Percentiles rank a stretch among this genome's conserved stretches.
Conservation (phyloP, 2,888 invertebrate genomes). For the Sinopyrophorus schimmeli region DNA sequence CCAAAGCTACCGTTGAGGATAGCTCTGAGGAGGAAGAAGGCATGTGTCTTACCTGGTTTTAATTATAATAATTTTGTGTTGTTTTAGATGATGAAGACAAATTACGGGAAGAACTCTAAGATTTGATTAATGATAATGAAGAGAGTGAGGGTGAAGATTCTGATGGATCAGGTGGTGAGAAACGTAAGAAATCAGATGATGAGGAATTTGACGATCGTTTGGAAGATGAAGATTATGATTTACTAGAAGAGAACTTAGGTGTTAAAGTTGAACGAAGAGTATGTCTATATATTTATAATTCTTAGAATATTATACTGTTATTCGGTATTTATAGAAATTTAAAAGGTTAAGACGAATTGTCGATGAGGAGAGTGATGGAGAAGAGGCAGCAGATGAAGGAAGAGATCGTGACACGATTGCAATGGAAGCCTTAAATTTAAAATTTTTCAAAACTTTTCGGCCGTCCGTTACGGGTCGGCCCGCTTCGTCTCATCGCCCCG, state of each 20-base stretch:
- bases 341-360: conserved; percentile 81
- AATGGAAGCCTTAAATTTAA: conserved; percentile 87
- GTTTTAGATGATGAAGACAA: conserved; percentile 87
- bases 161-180: conserved; percentile 69
- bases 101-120: conserved; percentile 86
- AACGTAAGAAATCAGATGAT: conserved; percentile 80
- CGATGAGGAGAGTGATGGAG: conserved; percentile 90
- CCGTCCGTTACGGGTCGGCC: too few species aligned
- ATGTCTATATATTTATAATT: conserved; percentile 2
- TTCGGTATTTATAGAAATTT: conserved; percentile 68
- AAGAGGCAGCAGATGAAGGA: conserved; percentile 76
- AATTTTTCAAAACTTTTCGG: too few species aligned
- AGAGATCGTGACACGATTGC: conserved; percentile 87
- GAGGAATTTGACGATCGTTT: conserved; percentile 88
- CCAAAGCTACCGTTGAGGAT: conserved; percentile 75
- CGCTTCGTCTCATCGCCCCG: too few species aligned
- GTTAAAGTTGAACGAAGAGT: conserved; percentile 88
- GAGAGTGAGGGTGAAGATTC: conserved; percentile 84
- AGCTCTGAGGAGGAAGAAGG: conserved; percentile 93
- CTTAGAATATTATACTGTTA: too few species aligned
- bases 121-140: conserved; percentile 92
- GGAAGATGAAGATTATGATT: conserved; percentile 97
- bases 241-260: conserved; percentile 97
- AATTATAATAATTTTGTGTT: conserved; percentile 26
- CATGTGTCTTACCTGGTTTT: too few species aligned